Percentiles rank a stretch among this genome's conserved stretches.
These are phyloP conservation scores for Cheilinus undulatus DNA, from an alignment of 2,113 vertebrate species.

Conservation along the genomic window DNA sequence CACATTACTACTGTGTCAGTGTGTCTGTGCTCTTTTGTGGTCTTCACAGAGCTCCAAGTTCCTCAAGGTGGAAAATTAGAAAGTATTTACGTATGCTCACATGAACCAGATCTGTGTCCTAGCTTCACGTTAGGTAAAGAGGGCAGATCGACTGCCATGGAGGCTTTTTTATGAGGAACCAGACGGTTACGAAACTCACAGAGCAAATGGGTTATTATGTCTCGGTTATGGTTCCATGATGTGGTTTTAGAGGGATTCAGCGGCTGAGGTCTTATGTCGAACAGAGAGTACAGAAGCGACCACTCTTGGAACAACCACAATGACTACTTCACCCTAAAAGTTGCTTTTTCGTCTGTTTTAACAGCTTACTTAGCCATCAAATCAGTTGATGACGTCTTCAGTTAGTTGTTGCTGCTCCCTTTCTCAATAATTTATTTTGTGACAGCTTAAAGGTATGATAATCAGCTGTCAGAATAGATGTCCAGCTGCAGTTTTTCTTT, in stretches of 20 bases:
- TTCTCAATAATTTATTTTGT: too few species aligned
- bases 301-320: constrained; percentile 11
- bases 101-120: constrained; percentile 55
- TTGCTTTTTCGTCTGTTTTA: constrained; percentile 6
- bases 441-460: too few species aligned
- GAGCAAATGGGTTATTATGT: constrained; percentile 55
- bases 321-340: constrained; percentile 8
- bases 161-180: constrained; percentile 42
- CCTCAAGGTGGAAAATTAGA: constrained; percentile 73
- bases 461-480: too few species aligned
- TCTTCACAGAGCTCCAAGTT: constrained; percentile 41
- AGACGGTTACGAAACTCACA: constrained; percentile 61
- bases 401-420: too few species aligned
- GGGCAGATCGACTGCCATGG: constrained; percentile 45
- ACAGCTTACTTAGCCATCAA: not conserved
- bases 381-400: too few species aligned
- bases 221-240: constrained; percentile 50
- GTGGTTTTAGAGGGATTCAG: constrained; percentile 48
- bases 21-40: constrained; percentile 27
- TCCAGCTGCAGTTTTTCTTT: too few species aligned
- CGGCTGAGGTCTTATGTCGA: constrained; percentile 12
- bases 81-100: constrained; percentile 69
- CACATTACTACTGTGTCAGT: constrained; percentile 62
- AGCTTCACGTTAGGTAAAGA: constrained; percentile 50
- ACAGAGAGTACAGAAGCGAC: not conserved